phyloP scores from a whole-genome alignment of 2,113 vertebrate species.

The Tachuris rubrigastra region DNA sequence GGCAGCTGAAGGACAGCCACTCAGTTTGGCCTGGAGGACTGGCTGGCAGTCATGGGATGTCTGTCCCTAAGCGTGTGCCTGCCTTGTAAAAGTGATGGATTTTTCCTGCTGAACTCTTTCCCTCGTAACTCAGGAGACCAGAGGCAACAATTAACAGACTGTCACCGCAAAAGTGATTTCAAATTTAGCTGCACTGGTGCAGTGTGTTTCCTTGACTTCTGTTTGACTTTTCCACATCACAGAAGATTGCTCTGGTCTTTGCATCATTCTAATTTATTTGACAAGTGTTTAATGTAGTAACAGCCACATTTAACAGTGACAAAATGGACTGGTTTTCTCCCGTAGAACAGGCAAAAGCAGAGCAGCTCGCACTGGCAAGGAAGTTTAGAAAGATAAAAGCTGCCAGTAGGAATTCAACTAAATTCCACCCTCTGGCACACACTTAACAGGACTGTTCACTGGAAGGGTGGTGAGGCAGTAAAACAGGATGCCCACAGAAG shows the following conservation, averaged over 20 bases:
- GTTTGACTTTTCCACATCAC: neutral
- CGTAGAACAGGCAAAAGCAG: neutral
- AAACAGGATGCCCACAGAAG: neutral
- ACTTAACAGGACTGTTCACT: neutral
- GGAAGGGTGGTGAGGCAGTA: neutral
- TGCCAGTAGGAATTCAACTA: neutral
- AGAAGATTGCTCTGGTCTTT: neutral
- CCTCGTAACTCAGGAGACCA: neutral
- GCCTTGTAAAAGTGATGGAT: slow-evolving; percentile 44
- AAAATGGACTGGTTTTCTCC: neutral
- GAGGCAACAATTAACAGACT: slow-evolving; percentile 27
- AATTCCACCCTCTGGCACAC: neutral
- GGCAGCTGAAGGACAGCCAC: neutral
- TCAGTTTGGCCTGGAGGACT: neutral
- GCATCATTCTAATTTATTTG: neutral
- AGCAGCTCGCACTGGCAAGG: neutral
- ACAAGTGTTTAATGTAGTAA: neutral
- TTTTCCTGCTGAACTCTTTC: neutral
- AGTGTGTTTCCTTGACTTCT: neutral
- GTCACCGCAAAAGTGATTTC: neutral
- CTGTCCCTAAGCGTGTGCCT: neutral
- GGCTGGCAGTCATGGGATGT: neutral
- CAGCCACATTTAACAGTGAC: neutral
- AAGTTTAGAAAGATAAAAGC: neutral
- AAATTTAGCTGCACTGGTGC: neutral